A percentile compares a stretch with the other conserved stretches of the same genome.
These are phyloP conservation scores for Colius striatus DNA, from an alignment of 2,113 vertebrate species.

Conservation along the genomic window DNA sequence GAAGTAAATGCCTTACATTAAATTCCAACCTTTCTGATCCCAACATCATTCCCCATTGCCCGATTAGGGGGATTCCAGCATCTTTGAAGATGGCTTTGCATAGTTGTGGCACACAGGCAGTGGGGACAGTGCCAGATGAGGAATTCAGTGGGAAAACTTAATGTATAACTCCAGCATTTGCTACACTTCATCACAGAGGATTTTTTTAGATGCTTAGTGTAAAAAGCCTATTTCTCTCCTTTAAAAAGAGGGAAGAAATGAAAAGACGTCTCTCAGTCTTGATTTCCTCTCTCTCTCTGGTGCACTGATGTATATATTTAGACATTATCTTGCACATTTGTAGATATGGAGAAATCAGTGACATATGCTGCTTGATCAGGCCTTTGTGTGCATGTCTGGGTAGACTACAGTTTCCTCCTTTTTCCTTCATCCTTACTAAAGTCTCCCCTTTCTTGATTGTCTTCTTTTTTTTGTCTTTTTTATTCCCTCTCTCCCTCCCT, in stretches of 20 bases:
- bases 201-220: neutral
- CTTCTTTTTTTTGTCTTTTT: neutral
- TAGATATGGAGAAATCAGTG: neutral
- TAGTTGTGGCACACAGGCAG: neutral
- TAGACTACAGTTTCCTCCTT: neutral
- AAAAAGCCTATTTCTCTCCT: neutral
- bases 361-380: neutral
- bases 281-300: neutral
- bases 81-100: constrained; percentile 6
- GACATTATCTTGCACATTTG: neutral
- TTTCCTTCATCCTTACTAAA: constrained; percentile 7
- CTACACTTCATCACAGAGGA: neutral
- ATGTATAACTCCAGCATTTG: neutral
- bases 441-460: constrained; percentile 6
- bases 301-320: neutral
- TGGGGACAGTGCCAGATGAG: neutral
- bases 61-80: neutral
- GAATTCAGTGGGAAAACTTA: neutral
- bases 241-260: neutral
- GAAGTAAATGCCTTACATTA: neutral
- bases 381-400: neutral
- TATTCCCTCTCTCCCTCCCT: neutral
- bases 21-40: neutral
- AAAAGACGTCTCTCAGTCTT: neutral
- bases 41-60: neutral